These are phyloP conservation scores for Acholoe squamosa DNA, from an alignment of 2,888 invertebrate species.

Conservation along the genomic window DNA sequence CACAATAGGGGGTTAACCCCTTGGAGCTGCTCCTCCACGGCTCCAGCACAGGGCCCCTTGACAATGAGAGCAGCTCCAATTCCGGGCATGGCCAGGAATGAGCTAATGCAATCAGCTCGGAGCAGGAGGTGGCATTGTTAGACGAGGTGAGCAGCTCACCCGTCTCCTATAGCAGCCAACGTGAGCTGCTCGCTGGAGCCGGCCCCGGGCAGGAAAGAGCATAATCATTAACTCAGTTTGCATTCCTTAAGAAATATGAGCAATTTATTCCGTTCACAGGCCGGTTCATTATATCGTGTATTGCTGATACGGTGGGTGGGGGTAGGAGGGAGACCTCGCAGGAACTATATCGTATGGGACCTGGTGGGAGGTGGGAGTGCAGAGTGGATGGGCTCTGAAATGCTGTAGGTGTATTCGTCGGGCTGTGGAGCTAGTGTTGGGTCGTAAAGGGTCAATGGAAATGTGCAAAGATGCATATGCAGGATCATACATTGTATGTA, in stretches of 20 bases:
- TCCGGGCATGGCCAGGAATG: background rate
- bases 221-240: conserved; percentile 18
- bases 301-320: background rate
- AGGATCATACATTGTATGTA: too few relatives aligned
- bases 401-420: too few relatives aligned
- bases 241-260: background rate
- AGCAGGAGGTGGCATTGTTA: conserved; percentile 4
- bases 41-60: background rate
- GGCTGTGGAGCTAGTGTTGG: too few relatives aligned
- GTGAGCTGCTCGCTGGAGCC: background rate
- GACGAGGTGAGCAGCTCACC: background rate
- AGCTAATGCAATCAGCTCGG: conserved; percentile 28
- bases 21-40: background rate
- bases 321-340: background rate
- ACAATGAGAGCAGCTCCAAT: background rate
- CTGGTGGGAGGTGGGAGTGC: too few relatives aligned
- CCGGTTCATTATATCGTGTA: background rate
- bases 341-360: too few relatives aligned
- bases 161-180: background rate
- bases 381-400: too few relatives aligned
- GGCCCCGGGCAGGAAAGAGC: background rate
- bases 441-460: too few relatives aligned
- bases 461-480: too few relatives aligned
- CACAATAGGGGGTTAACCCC: background rate
- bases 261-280: background rate